Base-by-base conservation (phyloP, 2,797 vertebrate genomes). In the Microchirus variegatus region DNA sequence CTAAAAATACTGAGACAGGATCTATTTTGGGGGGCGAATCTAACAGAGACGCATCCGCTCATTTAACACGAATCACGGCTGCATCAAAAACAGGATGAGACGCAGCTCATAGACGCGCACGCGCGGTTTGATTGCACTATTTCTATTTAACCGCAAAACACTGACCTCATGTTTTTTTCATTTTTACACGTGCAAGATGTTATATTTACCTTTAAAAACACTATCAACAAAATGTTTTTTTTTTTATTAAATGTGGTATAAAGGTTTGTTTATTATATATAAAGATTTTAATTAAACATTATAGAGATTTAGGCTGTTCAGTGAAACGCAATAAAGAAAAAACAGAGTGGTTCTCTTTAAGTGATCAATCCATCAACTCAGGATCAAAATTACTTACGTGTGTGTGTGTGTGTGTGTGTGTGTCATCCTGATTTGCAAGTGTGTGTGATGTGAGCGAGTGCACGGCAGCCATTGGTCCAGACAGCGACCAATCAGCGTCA, bases 1-100 rank as follows among this genome's bases (percentile, higher is more conserved):
- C 94, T 96, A 96, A 98, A 31, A 98, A 98, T 98, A 98, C 94
- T 93, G 86, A 93, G 94, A 85, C 92, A 87, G 90, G 78, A 93
- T 95, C 96, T 99, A 99, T 98, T 98, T 98, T 87, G 87, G 91
- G 91, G 93, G 93, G 84, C 85, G 90, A 92, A 96, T 96, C 93
- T 95, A 87, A 90, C 95, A 95, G 95, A 95, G 95, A 95, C 93
- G 94, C 83, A 97, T 98, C 97, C 97, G 97, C 94, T 96, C 95
- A 95, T 98, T 97, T 96, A 95, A 92, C 89, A 84, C 77, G 93
- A 93, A 94, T 93, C 93, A 77, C 91, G 90, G 90, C 91, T 89
- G 92, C 93, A 94, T 95, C 93, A 94, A 94, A 93, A 97, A 98
- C 96, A 98, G 96, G 96, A 95, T 96, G 95, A 95, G 91, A 87